Evolutionary conservation across 2,113 vertebrate species (phyloP).

Genomic region (Tachycineta bicolor): DNA sequence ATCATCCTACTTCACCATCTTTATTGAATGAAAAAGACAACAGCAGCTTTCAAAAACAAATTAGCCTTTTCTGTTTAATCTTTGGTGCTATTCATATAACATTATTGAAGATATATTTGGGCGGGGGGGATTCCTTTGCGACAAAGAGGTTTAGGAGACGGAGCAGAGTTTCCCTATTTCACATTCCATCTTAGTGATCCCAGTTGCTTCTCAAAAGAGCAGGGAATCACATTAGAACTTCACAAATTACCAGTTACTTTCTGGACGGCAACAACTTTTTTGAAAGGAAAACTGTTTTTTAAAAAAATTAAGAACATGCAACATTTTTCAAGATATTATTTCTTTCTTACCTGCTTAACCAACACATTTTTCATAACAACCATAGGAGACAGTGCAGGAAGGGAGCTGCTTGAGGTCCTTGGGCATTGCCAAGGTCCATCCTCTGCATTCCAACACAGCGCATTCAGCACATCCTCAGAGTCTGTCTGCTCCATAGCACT

Average conservation of each 20-base stretch:
- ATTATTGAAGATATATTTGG: background rate
- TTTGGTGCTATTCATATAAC: background rate
- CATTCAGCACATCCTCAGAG: constrained; percentile 77
- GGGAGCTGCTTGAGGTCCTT: constrained; percentile 71
- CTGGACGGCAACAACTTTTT: background rate
- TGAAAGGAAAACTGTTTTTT: background rate
- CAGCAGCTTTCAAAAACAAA: background rate
- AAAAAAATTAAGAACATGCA: background rate
- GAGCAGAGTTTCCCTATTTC: background rate
- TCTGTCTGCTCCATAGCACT: constrained; percentile 86
- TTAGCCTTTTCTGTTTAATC: background rate
- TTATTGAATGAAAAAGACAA: background rate
- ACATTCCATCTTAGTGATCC: background rate
- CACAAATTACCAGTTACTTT: background rate
- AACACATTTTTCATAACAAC: constrained; percentile 90
- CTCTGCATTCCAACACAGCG: constrained; percentile 45
- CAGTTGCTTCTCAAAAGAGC: background rate
- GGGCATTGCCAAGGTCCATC: constrained; percentile 63
- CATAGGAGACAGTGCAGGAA: constrained; percentile 81
- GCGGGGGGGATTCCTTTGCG: background rate
- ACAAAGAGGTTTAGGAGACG: background rate
- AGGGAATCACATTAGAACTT: background rate
- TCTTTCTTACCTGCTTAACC: constrained; percentile 84
- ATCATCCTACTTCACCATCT: background rate
- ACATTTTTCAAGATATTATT: background rate